A percentile compares a stretch with the other conserved stretches of the same genome.
Evolutionary conservation across 2,113 vertebrate genomes (phyloP).

Genomic region (Acanthisitta chloris): DNA sequence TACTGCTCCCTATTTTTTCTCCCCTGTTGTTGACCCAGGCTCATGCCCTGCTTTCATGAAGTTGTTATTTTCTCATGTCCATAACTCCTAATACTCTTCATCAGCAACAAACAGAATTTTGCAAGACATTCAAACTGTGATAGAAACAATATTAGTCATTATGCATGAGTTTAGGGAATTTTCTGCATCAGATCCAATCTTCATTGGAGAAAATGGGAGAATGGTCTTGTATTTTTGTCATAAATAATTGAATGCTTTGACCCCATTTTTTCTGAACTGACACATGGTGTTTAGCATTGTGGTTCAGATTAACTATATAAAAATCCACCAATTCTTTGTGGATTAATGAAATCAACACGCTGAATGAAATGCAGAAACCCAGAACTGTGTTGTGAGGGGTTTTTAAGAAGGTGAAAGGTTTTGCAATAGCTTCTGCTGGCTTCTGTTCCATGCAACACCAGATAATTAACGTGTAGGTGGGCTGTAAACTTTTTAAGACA

Average conservation of each 20-base stretch:
- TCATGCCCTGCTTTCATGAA: background rate
- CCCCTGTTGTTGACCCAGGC: background rate
- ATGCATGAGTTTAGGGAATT: background rate
- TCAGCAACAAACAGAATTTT: background rate
- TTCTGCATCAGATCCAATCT: background rate
- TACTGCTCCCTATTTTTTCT: background rate
- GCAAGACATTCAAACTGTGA: background rate
- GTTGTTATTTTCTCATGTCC: background rate
- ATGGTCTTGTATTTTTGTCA: background rate
- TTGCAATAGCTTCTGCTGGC: background rate
- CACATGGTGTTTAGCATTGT: background rate
- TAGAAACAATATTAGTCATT: background rate
- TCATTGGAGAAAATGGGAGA: background rate
- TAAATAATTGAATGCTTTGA: background rate
- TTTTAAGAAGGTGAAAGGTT: background rate
- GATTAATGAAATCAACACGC: background rate
- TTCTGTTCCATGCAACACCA: background rate
- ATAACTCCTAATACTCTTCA: background rate
- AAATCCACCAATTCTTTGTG: background rate
- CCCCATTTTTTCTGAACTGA: background rate
- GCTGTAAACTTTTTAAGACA: background rate
- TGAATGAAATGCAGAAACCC: background rate
- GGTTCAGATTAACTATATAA: background rate
- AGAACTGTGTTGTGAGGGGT: rapidly evolving
- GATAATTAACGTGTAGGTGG: background rate